These are phyloP conservation scores for Agonopterix arenella DNA, from an alignment of 2,888 invertebrate species.

Conservation along the genomic window DNA sequence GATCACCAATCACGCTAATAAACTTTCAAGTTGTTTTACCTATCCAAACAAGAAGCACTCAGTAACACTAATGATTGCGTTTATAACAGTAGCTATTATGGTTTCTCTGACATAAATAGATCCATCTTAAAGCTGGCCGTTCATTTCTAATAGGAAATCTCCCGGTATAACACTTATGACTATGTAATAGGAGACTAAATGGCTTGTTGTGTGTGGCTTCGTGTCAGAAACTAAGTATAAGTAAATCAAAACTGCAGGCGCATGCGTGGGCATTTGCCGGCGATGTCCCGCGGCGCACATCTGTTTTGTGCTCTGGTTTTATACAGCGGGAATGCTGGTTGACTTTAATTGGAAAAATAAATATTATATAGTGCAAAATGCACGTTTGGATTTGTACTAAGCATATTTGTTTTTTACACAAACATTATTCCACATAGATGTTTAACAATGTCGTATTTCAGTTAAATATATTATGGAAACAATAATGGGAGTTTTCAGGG, in stretches of 20 bases:
- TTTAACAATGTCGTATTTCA: too few relatives aligned
- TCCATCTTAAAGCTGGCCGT: conserved; percentile 10
- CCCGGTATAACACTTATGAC: not conserved
- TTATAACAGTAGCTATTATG: conserved; percentile 3
- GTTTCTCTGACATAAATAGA: conserved; percentile 17
- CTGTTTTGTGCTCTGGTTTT: conserved; percentile 13
- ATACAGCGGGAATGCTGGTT: not conserved
- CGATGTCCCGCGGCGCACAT: conserved; percentile 30
- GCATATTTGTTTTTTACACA: too few relatives aligned
- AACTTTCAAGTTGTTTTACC: not conserved
- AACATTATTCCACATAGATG: too few relatives aligned
- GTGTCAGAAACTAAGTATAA: conserved; percentile 12
- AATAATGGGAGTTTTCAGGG: too few relatives aligned
- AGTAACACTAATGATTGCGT: not conserved
- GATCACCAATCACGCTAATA: not conserved
- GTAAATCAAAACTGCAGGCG: conserved; percentile 2
- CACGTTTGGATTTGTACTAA: too few relatives aligned
- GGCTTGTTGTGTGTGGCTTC: too few relatives aligned
- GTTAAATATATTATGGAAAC: too few relatives aligned
- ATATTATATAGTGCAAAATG: too few relatives aligned
- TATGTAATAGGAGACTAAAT: too few relatives aligned
- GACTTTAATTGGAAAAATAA: not conserved
- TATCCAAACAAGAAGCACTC: not conserved
- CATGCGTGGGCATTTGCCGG: conserved; percentile 30
- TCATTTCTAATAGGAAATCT: not conserved